These are phyloP conservation scores for Epinotia ramella DNA, from an alignment of 2,888 invertebrate species.

Conservation along the genomic window DNA sequence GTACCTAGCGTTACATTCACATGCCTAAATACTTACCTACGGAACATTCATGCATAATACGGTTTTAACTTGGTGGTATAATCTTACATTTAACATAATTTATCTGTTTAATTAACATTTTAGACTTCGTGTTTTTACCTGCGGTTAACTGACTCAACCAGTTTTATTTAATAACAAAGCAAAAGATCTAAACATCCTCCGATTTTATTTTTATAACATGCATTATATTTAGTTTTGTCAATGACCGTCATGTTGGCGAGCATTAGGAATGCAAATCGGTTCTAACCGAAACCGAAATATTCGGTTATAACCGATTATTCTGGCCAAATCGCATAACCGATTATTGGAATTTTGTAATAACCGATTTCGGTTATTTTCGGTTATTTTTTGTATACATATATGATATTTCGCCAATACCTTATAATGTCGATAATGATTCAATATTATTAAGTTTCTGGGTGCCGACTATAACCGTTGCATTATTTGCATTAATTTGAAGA, in stretches of 20 bases:
- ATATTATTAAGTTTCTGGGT: too few species aligned
- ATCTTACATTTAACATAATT: conserved; percentile 15
- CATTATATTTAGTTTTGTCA: neutral
- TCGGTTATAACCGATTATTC: too few species aligned
- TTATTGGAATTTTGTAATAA: too few species aligned
- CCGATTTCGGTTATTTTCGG: too few species aligned
- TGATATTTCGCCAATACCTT: too few species aligned
- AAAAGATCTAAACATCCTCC: neutral
- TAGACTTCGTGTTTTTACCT: neutral
- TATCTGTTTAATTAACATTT: conserved; percentile 18
- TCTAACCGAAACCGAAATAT: too few species aligned
- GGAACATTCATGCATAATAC: neutral
- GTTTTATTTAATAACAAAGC: neutral
- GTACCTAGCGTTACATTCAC: neutral
- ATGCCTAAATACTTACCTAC: neutral
- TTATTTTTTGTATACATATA: too few species aligned
- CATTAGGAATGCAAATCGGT: too few species aligned
- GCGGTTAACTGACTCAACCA: neutral
- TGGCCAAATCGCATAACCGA: too few species aligned
- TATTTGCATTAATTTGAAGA: too few species aligned
- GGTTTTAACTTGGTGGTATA: neutral
- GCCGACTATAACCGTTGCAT: too few species aligned
- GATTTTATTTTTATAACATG: neutral
- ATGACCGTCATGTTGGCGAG: neutral
- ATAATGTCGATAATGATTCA: too few species aligned